phyloP scores from a whole-genome alignment of 2,888 invertebrate genomes.

The Siphonodentalium dalli region DNA sequence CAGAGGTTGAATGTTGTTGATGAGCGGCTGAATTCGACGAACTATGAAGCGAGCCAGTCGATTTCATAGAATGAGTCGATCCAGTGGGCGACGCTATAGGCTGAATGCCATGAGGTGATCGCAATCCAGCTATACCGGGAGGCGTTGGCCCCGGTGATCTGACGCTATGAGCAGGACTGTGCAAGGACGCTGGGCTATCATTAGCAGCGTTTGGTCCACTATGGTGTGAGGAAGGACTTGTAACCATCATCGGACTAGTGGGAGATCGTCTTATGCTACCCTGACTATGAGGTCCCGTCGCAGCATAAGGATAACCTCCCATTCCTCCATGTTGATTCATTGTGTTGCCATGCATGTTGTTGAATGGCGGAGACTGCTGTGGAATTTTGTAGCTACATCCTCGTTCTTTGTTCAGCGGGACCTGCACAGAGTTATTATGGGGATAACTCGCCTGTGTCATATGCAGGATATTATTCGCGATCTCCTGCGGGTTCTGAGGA shows the following conservation, averaged over 20 bases:
- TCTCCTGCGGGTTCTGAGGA: constrained; percentile 56
- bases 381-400: too few relatives aligned
- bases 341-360: too few relatives aligned
- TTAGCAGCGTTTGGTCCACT: constrained; percentile 50
- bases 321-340: constrained; percentile 5
- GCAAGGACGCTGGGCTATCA: constrained; percentile 52
- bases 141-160: constrained; percentile 32
- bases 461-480: constrained; percentile 61
- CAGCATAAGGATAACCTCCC: constrained; percentile 17
- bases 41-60: too few relatives aligned
- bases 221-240: constrained; percentile 53
- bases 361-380: too few relatives aligned
- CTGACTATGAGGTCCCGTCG: constrained; percentile 32
- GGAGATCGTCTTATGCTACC: constrained; percentile 42
- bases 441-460: constrained; percentile 54
- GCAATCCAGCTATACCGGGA: constrained; percentile 31
- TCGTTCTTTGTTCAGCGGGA: constrained; percentile 45
- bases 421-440: constrained; percentile 50
- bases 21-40: too few relatives aligned
- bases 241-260: constrained; percentile 44
- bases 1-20: constrained; percentile 5
- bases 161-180: constrained; percentile 41
- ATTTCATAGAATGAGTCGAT: too few relatives aligned
- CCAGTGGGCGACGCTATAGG: constrained; percentile 20
- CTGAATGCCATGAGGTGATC: constrained; percentile 30